Percentiles rank a stretch among this genome's conserved stretches.
phyloP scores from a whole-genome alignment of 2,888 invertebrate genomes.

The Choristoneura rosaceana region DNA sequence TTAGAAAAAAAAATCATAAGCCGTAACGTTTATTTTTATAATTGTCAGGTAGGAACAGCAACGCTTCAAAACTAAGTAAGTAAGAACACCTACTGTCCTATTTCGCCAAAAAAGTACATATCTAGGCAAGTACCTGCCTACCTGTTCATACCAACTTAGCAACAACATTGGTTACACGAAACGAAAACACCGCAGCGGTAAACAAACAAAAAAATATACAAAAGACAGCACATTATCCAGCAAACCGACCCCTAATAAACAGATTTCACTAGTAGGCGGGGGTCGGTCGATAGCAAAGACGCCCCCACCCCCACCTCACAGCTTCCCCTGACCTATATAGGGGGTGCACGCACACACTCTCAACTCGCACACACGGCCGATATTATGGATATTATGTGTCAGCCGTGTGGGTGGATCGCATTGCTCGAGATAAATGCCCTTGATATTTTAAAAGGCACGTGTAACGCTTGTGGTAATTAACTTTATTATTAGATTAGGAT shows the following conservation, averaged over 20 bases:
- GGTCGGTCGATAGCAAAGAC: conserved; percentile 70
- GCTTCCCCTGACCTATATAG: conserved; percentile 74
- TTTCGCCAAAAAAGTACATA: not conserved
- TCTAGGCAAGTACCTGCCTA: not conserved
- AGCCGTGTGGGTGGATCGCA: conserved; percentile 21
- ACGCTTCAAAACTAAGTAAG: too few species aligned
- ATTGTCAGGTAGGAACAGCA: too few species aligned
- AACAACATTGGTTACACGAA: not conserved
- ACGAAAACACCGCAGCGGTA: not conserved
- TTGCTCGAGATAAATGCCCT: conserved; percentile 16
- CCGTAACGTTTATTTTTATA: too few species aligned
- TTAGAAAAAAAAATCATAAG: too few species aligned
- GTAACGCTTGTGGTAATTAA: not conserved
- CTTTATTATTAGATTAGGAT: not conserved
- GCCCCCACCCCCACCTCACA: conserved; percentile 63
- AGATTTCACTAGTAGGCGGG: conserved; percentile 45
- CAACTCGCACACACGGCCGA: conserved; percentile 46
- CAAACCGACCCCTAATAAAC: conserved; percentile 31
- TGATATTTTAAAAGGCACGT: conserved; percentile 9
- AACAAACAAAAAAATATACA: conserved; percentile 9
- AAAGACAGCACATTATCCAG: conserved; percentile 16
- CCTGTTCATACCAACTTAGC: not conserved
- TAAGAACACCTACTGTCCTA: too few species aligned
- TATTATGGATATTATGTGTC: conserved; percentile 18
- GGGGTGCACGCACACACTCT: conserved; percentile 58